These are phyloP conservation scores for Spinibarbus caldwelli DNA, from an alignment of 2,797 vertebrate genomes.

Conservation along the genomic window DNA sequence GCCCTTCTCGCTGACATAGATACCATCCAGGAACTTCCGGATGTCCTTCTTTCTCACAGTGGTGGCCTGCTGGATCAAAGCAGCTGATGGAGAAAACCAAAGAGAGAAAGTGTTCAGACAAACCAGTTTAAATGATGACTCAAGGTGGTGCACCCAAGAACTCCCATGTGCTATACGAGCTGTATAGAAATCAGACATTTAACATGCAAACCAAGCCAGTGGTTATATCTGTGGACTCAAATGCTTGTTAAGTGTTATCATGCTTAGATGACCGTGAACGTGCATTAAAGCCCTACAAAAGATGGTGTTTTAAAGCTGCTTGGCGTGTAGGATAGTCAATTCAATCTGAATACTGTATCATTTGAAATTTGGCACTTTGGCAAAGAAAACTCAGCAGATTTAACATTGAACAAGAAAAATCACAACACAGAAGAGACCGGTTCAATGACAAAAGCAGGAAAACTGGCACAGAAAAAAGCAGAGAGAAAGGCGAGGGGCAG, in stretches of 20 bases:
- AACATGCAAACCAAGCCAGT: slow-evolving; percentile 22
- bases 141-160: slow-evolving; percentile 11
- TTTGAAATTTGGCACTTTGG: background rate
- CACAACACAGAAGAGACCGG: background rate
- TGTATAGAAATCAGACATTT: slow-evolving; percentile 6
- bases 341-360: background rate
- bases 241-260: slow-evolving; percentile 14
- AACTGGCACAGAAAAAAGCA: background rate
- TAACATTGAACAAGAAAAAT: background rate
- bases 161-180: background rate
- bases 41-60: slow-evolving; percentile 70
- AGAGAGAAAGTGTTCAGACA: background rate
- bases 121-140: background rate
- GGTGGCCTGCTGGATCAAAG: slow-evolving; percentile 71
- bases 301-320: background rate
- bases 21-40: slow-evolving; percentile 75
- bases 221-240: slow-evolving; percentile 36
- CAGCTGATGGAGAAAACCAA: slow-evolving; percentile 55
- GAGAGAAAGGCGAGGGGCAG: background rate
- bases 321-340: background rate
- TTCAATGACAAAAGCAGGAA: slow-evolving; percentile 20
- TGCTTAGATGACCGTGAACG: background rate
- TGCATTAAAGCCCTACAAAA: background rate
- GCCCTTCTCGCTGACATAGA: slow-evolving; percentile 75
- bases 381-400: background rate